Base-by-base conservation (phyloP, 2,113 vertebrate species). In the Macrotis lagotis region DNA sequence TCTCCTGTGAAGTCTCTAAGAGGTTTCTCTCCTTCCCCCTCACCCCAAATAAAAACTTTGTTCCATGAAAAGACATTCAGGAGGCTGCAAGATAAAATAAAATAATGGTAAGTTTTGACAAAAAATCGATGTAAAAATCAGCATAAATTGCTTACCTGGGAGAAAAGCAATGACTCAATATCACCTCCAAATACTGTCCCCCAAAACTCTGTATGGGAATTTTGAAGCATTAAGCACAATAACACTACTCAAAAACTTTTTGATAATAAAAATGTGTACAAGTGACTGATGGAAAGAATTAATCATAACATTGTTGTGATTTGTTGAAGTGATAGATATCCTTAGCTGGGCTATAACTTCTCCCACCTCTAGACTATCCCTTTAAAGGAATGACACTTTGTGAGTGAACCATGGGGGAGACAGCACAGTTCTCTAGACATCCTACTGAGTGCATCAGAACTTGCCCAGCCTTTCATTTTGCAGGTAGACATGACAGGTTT, bases 381-480 rank as follows among this genome's bases (percentile, higher is more conserved):
- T 94, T 95, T 47, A 93, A 94, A 96, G 95, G 93, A 51, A 94
- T 92, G 94, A 91, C 91, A 92, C 55, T 90, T 89, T 14, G 92
- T 94, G 97, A 96, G 93, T 89, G 53, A 95, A 92, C 49, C 74
- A 25, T 91, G 74, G 92, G 59, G 94, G 25, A 74, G 88, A 95
- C 92, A 95, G 47, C 26, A 49, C 0, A 0, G 88, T 31, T 26
- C 44, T 28, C 51, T 92, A 89, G 6, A 48, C 8, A 11, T 48
- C 93, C 94, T 22, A 90, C n/a, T 91, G 50, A 96, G 55, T 97
- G 97, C 96, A 88, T 95, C 95, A 91, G 93, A 94, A 48, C 3
- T 48, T 88, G 50, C 52, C 52, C 25, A 89, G 94, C 93, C 92
- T 94, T 94, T 95, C 95, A 90, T n/a, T 92, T 59, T 25, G 19